These are phyloP conservation scores for Lithobates sylvaticus DNA, from an alignment of 2,797 vertebrate genomes.

Conservation along the genomic window DNA sequence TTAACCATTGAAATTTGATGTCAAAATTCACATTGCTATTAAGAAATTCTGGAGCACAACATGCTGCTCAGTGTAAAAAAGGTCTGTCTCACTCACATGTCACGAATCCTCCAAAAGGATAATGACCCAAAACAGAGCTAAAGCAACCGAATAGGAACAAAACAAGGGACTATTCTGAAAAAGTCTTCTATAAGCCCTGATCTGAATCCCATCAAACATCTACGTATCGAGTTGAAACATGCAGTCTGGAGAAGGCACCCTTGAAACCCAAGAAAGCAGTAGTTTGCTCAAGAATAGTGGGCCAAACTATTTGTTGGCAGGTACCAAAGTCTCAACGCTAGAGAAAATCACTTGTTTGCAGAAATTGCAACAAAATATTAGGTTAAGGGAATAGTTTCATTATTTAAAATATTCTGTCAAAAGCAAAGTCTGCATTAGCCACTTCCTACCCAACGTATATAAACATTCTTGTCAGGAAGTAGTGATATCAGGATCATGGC, in stretches of 20 bases:
- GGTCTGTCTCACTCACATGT: not conserved
- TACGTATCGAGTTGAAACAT: not conserved
- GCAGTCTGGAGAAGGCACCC: not conserved
- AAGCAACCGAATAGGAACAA: not conserved
- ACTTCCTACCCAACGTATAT: too few species aligned
- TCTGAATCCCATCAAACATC: not conserved
- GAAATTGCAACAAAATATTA: not conserved
- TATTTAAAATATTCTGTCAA: too few species aligned
- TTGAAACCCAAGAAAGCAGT: not conserved
- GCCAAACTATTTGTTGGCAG: not conserved
- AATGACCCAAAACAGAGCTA: not conserved
- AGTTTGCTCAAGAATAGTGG: not conserved
- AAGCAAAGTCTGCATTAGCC: too few species aligned
- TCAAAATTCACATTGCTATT: too few species aligned
- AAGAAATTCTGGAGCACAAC: too few species aligned
- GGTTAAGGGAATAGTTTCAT: not conserved
- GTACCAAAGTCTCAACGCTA: not conserved
- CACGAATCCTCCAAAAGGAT: too few species aligned
- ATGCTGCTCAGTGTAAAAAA: not conserved
- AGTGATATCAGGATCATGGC: too few species aligned
- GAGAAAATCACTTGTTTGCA: not conserved
- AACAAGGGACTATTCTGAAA: not conserved
- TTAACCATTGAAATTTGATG: too few species aligned
- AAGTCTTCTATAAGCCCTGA: not conserved
- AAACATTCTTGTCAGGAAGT: too few species aligned